Conservation (phyloP, 2,888 invertebrate genomes). For the Mycalesis mineus region DNA sequence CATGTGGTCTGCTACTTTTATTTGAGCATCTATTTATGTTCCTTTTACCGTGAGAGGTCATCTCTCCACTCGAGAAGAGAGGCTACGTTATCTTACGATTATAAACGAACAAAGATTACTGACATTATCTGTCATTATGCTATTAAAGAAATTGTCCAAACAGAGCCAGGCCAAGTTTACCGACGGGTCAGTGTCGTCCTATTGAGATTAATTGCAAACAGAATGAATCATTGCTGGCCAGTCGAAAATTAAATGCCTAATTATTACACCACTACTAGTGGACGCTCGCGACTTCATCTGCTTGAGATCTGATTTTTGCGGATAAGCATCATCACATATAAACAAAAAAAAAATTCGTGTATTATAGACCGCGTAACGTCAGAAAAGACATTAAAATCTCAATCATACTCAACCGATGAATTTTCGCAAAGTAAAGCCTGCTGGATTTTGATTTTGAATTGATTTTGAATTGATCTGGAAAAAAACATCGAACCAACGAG, state of each 20-base stretch:
- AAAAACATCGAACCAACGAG: no score
- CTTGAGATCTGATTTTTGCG: neutral
- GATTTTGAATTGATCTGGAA: no score
- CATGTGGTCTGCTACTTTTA: neutral
- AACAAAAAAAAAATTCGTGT: no score
- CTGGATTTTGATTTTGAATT: no score
- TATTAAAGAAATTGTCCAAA: conserved; percentile 25
- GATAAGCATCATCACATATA: no score
- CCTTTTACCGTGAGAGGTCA: no score
- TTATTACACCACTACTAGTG: neutral
- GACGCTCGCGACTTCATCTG: neutral
- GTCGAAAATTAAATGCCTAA: neutral
- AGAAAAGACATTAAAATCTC: no score
- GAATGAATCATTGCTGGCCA: conserved; percentile 7
- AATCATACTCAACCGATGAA: no score
- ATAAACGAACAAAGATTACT: conserved; percentile 13
- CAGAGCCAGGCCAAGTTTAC: conserved; percentile 21
- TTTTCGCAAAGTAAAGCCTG: no score
- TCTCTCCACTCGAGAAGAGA: neutral
- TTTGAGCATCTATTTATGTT: no score
- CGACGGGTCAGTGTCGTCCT: conserved; percentile 26
- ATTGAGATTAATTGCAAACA: conserved; percentile 22
- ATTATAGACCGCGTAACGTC: no score
- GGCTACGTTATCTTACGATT: neutral
- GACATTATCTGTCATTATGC: conserved; percentile 18